These are phyloP conservation scores for Synergus umbraculus DNA, from an alignment of 2,888 invertebrate genomes.

Conservation along the genomic window DNA sequence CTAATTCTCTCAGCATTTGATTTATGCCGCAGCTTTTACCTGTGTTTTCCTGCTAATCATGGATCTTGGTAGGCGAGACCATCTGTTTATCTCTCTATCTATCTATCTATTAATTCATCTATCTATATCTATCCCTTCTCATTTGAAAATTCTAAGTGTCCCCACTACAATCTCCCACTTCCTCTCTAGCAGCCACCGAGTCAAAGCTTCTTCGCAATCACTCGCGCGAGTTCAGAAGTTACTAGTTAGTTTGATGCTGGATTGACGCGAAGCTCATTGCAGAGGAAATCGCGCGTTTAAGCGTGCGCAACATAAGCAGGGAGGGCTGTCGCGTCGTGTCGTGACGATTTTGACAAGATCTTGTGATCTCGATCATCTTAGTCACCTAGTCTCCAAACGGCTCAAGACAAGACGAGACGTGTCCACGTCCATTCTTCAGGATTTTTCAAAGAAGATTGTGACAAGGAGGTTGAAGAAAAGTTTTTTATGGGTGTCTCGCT, in stretches of 20 bases:
- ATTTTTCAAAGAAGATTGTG: not conserved
- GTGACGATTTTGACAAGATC: not conserved
- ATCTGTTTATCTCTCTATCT: conserved; percentile 1
- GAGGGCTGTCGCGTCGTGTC: conserved; percentile 3
- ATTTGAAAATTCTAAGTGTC: conserved; percentile 35
- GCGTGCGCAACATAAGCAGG: conserved; percentile 23
- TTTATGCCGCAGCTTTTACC: not conserved
- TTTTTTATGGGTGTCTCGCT: not conserved
- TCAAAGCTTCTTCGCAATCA: conserved; percentile 37
- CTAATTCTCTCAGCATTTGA: not conserved
- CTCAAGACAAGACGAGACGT: not conserved
- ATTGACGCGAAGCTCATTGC: conserved; percentile 20
- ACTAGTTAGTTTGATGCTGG: conserved; percentile 9
- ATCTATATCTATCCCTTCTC: conserved; percentile 27
- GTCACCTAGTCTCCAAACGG: not conserved
- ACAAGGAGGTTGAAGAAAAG: conserved; percentile 14
- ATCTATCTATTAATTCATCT: not conserved
- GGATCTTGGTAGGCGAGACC: not conserved
- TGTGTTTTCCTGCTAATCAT: not conserved
- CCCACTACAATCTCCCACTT: conserved; percentile 30
- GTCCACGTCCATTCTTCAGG: not conserved
- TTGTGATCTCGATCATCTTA: not conserved
- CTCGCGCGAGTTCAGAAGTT: conserved; percentile 35
- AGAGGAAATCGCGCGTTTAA: conserved; percentile 2
- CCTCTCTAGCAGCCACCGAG: not conserved